Evolutionary conservation across 2,113 vertebrate species (phyloP), one percentile per base, ranked within the genome.

Genomic region (Bujurquina vittata): DNA sequence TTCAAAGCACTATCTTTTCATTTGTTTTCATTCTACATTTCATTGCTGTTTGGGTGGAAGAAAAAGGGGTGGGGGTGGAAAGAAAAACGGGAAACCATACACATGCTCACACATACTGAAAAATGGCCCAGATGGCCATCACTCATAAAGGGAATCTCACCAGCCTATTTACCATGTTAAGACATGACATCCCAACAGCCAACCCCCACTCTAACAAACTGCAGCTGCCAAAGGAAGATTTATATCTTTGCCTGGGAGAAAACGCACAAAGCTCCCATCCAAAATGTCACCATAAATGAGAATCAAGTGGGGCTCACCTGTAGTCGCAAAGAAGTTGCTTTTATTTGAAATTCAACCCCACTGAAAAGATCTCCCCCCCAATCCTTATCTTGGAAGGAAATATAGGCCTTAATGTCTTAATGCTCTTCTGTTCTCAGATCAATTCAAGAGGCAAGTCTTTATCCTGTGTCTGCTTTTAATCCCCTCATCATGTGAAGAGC

Each of bases 1-100:
- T 96, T 94, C 93, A 95, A 95, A 95, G 90, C n/a, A 11, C 81
- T 87, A 89, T 92, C 91, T 94, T 88, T 94, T 95, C 80, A 90
- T 94, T 95, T 94, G 87, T 95, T 95, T 95, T 86, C 86, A 80
- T 90, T 92, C 57, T 82, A 91, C 80, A 81, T 91, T 90, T 93
- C 91, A 90, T 87, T 84, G 84, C 87, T 90, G 78, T 90, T 95
- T 91, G 81, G 77, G 79, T 88, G 55, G 57, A 79, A 58, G 60
- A 20, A 80, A 72, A 75, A 63, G 77, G 3, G 18, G 33, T 26
- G 29, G 1, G 6, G 31, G 31, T 6, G n/a, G 23, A 59, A 77
- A 61, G 57, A 75, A 67, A 61, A 85, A 82, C 72, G 7, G 26
- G 63, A 87, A 86, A 81, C 56, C 62, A 59, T 80, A 80, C 62